These are phyloP conservation scores for Herpetotheres cachinnans DNA, from an alignment of 2,113 vertebrate genomes.

Conservation along the genomic window DNA sequence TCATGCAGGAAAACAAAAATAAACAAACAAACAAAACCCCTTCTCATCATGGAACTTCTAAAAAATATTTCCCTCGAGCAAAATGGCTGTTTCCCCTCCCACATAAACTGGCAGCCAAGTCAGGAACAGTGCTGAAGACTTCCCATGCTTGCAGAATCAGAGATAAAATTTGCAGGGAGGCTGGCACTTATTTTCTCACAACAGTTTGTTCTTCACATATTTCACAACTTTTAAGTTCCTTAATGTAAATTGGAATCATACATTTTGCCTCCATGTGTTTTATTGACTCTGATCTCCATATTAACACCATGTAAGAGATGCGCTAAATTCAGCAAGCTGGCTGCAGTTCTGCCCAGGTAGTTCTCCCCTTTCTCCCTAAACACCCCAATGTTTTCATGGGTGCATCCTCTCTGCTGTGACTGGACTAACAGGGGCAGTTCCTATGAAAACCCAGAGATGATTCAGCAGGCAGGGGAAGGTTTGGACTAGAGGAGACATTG, in stretches of 20 bases:
- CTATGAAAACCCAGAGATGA: background rate
- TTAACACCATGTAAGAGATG: background rate
- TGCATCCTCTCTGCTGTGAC: background rate
- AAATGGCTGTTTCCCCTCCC: slow-evolving; percentile 70
- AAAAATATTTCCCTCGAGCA: slow-evolving; percentile 60
- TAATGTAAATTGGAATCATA: slow-evolving; percentile 66
- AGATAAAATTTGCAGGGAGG: slow-evolving; percentile 68
- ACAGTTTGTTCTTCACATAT: slow-evolving; percentile 71
- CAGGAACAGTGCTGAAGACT: slow-evolving; percentile 66
- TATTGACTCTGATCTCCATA: slow-evolving; percentile 62
- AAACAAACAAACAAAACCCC: slow-evolving; percentile 58
- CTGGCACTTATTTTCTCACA: slow-evolving; percentile 72
- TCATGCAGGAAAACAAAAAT: slow-evolving; percentile 29
- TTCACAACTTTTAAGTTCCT: slow-evolving; percentile 70
- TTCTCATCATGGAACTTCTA: slow-evolving; percentile 62
- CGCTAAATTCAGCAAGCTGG: slow-evolving; percentile 27
- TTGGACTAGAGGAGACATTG: background rate
- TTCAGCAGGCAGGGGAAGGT: background rate
- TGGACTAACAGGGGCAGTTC: background rate
- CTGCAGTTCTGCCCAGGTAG: background rate
- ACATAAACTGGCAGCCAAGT: slow-evolving; percentile 71
- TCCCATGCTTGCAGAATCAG: slow-evolving; percentile 61
- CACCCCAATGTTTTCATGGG: background rate
- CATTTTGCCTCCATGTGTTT: slow-evolving; percentile 67
- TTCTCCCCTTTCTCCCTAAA: background rate